Evolutionary conservation across 2,797 vertebrate species (phyloP).

Genomic region (Pampus argenteus): DNA sequence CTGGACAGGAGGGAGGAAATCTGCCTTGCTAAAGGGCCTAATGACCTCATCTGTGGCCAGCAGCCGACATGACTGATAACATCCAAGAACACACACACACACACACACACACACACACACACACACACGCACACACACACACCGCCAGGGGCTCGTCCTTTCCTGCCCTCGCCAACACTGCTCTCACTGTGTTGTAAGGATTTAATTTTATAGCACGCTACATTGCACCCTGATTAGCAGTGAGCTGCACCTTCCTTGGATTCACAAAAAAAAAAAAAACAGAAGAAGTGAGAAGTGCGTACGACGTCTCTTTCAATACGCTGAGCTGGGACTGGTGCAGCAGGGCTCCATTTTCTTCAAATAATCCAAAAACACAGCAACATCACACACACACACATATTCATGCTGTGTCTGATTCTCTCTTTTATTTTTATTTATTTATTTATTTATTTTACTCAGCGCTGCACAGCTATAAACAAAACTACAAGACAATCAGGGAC

Average conservation of each 20-base stretch:
- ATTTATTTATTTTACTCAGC: too few species aligned
- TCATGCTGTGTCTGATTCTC: background rate
- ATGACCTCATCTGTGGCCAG: conserved; percentile 74
- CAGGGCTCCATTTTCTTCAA: conserved; percentile 11
- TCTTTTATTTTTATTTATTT: conserved; percentile 12
- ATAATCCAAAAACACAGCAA: conserved; percentile 7
- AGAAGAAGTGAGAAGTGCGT: background rate
- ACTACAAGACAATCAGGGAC: conserved; percentile 7
- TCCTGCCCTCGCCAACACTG: conserved; percentile 48
- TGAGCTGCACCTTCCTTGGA: conserved; percentile 40
- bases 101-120: conserved; percentile 16
- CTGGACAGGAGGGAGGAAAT: conserved; percentile 69
- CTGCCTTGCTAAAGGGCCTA: conserved; percentile 75
- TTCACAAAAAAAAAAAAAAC: background rate
- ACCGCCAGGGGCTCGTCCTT: conserved; percentile 54
- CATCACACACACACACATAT: conserved; percentile 17
- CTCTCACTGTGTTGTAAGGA: conserved; percentile 41
- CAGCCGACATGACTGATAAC: conserved; percentile 71
- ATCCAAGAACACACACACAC: conserved; percentile 49
- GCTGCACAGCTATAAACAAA: background rate
- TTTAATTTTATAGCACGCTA: conserved; percentile 60
- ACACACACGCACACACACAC: conserved; percentile 29
- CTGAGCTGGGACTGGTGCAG: conserved; percentile 3
- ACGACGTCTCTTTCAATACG: background rate
- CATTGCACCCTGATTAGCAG: conserved; percentile 45